Evolutionary conservation across 2,888 invertebrate genomes (phyloP), one percentile per base, ranked within the genome.

Genomic region (Idaea straminata): DNA sequence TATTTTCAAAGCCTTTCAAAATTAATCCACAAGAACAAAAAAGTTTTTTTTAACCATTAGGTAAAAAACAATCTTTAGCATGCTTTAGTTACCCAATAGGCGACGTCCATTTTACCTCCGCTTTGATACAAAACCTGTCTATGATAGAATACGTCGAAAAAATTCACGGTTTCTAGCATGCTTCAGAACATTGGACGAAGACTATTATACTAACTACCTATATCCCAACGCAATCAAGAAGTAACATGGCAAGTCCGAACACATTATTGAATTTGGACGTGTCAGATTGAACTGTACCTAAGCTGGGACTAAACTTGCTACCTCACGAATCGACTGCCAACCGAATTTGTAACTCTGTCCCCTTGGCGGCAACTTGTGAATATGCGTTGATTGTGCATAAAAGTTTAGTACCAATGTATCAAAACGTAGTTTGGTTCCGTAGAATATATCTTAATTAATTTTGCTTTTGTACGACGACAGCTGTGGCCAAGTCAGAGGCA

Each of bases 331-430:
- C 77, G 82, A 81, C 78, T 77, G 75, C 69, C 76, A 80, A 83
- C 80, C 79, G 79, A 83, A 83, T 85, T 86, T 78, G 80, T 80
- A 86, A 88, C 84, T 86, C 72, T 67, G 75, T 78, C 79, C 80
- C 81, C 83, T 76, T 71, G 79, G 74, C 81, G 79, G 76, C 76
- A 71, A 74, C 73, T 76, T 74, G 73, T 89, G 89, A 89, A 89
- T 89, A 82, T 86, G 80, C 80, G 82, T 82, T 89, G 89, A 89
- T 90, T 90, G 85, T 85, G 81, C 76, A 79, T 78, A 72, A 70
- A 75, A 77, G 75, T 72, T 76, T 69, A 70, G 66, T 65, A 64
- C 62, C 62, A 38, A 34, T 57, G 38, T 61, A 69, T 67, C 34
- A 35, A 6, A 47, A 59, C 60, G 66, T 67, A 62, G 4, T 62